Evolutionary conservation across 2,113 vertebrate genomes (phyloP).

Genomic region (Sinocyclocheilus rhinocerous): DNA sequence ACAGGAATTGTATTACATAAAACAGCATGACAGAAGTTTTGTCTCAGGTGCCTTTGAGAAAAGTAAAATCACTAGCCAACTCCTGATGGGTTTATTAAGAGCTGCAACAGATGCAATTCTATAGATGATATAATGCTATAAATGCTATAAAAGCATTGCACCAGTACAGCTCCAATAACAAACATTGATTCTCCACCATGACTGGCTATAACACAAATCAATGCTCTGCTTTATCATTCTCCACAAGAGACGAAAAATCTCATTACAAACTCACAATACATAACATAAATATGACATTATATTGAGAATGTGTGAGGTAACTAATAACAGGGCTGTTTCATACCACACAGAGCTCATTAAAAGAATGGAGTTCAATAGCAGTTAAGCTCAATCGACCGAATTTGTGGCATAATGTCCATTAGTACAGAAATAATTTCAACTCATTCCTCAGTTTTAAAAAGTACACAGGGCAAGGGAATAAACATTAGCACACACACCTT

Average conservation of each 20-base stretch:
- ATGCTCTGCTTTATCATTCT: constrained; percentile 8
- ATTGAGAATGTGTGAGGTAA: constrained; percentile 1
- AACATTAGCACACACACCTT: not conserved
- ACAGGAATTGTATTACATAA: not conserved
- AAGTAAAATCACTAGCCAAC: not conserved
- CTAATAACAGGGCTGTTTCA: constrained; percentile 1
- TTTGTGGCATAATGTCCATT: not conserved
- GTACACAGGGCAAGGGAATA: not conserved
- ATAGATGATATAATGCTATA: not conserved
- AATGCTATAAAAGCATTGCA: not conserved
- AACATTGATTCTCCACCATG: constrained; percentile 14
- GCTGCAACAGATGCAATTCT: not conserved
- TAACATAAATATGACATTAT: not conserved
- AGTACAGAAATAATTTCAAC: not conserved
- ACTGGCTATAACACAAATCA: constrained; percentile 12
- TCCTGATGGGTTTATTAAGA: not conserved
- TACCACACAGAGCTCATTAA: not conserved
- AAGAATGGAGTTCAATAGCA: not conserved
- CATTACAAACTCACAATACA: not conserved
- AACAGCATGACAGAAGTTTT: not conserved
- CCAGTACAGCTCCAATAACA: not conserved
- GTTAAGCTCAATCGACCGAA: not conserved
- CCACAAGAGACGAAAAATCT: not conserved
- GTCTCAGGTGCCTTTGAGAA: not conserved
- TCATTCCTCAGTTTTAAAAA: not conserved